Evolutionary conservation across 2,888 invertebrate species (phyloP).

Genomic region (Antitype chi): DNA sequence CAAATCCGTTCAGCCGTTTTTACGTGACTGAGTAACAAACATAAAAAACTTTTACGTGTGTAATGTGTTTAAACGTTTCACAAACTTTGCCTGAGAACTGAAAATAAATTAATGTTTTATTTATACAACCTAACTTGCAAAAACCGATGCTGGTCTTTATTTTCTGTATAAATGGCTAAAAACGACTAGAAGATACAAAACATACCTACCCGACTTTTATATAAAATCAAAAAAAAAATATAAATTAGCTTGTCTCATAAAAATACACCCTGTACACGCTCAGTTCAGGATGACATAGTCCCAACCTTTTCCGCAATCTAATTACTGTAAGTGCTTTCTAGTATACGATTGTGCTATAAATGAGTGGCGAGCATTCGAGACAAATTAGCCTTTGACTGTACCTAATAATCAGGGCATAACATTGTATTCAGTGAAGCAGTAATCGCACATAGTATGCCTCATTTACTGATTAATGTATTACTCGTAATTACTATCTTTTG

Average conservation of each 20-base stretch:
- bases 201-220: no score
- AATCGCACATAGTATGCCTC: neutral
- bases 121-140: no score
- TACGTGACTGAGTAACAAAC: no score
- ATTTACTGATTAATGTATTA: conserved; percentile 1
- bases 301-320: conserved; percentile 87
- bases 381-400: conserved; percentile 55
- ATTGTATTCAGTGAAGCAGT: conserved; percentile 23
- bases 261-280: conserved; percentile 76
- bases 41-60: no score
- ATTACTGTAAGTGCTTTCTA: conserved; percentile 89
- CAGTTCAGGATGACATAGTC: conserved; percentile 74
- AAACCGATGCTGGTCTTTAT: no score
- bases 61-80: neutral
- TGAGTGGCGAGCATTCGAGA: conserved; percentile 47
- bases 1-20: no score
- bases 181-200: no score
- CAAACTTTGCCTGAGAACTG: neutral
- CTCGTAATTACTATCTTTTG: neutral
- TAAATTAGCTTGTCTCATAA: neutral
- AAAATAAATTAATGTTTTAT: neutral
- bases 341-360: conserved; percentile 81
- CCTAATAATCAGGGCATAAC: conserved; percentile 47
- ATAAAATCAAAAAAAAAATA: no score
- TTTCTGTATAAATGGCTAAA: no score